phyloP scores from a whole-genome alignment of 64 coral and sea anemone species.

The Actinia equina region DNA sequence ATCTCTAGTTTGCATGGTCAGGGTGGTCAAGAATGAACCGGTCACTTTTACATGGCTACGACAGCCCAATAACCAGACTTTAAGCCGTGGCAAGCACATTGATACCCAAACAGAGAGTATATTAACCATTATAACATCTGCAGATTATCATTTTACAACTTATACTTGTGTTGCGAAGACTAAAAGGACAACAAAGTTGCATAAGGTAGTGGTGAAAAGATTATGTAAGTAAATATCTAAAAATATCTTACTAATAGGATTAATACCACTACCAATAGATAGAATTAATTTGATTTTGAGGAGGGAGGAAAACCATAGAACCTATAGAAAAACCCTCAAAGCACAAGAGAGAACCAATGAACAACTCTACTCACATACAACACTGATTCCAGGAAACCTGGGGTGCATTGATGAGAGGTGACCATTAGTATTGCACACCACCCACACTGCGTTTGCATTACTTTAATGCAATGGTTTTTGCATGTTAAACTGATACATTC shows the following conservation, averaged over 20 bases:
- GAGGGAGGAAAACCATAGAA: no score
- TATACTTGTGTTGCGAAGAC: slow-evolving; percentile 31
- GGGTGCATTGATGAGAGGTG: no score
- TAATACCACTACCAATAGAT: neutral
- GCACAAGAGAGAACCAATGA: no score
- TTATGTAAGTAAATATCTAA: neutral
- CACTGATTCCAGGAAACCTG: no score
- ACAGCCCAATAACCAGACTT: slow-evolving; percentile 21
- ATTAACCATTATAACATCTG: neutral
- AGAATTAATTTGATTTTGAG: neutral
- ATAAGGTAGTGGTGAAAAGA: slow-evolving; percentile 1
- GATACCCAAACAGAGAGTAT: slow-evolving; percentile 12
- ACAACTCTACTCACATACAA: no score
- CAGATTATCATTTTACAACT: neutral
- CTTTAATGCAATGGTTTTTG: no score
- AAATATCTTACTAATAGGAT: no score
- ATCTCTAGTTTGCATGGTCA: slow-evolving; percentile 5
- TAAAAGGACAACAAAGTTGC: neutral
- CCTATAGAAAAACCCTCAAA: no score
- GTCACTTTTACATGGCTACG: slow-evolving; percentile 10
- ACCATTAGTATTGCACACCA: no score
- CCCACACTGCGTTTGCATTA: no score
- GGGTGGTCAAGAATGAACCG: neutral
- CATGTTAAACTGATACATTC: no score
- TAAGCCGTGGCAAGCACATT: slow-evolving; percentile 16